Base-by-base conservation (phyloP, 2,888 invertebrate genomes). In the Lycia hirtaria region DNA sequence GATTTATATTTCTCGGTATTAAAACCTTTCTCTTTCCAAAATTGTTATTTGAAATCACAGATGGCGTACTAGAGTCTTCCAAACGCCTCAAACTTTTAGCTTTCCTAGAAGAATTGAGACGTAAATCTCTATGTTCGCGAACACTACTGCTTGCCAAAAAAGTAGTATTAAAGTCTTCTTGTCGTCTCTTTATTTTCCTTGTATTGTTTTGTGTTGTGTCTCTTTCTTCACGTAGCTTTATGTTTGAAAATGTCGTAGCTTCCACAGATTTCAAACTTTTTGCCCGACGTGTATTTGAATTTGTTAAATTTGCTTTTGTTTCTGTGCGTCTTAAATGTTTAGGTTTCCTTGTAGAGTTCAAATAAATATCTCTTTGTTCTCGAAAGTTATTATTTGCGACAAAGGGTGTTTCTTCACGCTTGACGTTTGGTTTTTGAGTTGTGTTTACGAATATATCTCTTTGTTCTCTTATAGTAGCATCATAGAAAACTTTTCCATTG, bases 401-500 rank as follows among this genome's bases (percentile, higher is more conserved):
- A 2, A 56, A 57, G n/a, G 65, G 58, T 17, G 55, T 26, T 15
- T 75, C 74, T 5, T 78, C 75, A 7, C 38, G 58, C 52, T 68
- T 68, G 14, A 76, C 57, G 57, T 78, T 78, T 28, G 75, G 62
- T 60, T 73, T 83, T 67, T 87, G 71, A 3, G 83, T 83, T 1
- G 74, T 60, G 58, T 85, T 89, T 1, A 68, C 58, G 1, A 75
- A 78, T 7, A 79, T 56, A 45, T 88, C 89, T 59, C 84, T 80
- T 32, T 87, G 87, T 44, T 89, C 89, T 59, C 87, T 81, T 56
- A 91, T 74, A 0, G 89, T 86, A 1, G 92, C 92, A 54, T 92
- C 92, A 33, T 92, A 92, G 56, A 87, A 92, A 0, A 92, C 81
- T 76, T 91, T 91, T 0, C 92, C 92, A 45, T 92, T 92, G 0